phyloP scores from a whole-genome alignment of 2,113 vertebrate genomes.

The Sebastes fasciatus region DNA sequence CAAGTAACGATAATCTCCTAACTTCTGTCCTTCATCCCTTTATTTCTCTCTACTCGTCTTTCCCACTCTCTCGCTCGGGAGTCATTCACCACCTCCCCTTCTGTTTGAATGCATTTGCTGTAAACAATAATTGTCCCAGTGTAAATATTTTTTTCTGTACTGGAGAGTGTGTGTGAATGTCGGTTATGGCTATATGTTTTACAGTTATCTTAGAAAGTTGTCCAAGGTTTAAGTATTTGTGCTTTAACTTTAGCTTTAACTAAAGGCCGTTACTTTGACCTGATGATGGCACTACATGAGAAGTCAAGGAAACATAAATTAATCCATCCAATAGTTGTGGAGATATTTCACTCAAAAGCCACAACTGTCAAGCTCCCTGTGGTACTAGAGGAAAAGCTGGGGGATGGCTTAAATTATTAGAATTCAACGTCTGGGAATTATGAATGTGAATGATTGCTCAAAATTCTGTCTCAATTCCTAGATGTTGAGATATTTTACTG shows the following conservation, averaged over 20 bases:
- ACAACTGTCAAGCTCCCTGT: neutral
- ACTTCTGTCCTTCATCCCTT: conserved; percentile 8
- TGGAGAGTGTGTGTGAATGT: neutral
- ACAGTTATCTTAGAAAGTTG: neutral
- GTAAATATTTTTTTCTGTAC: conserved; percentile 22
- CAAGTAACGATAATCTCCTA: neutral
- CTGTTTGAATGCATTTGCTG: conserved; percentile 23
- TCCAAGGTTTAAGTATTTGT: neutral
- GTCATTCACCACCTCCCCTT: conserved; percentile 1
- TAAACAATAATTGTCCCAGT: conserved; percentile 30
- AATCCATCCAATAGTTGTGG: neutral
- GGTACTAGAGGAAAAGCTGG: neutral
- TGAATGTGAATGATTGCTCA: neutral
- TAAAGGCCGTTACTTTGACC: neutral
- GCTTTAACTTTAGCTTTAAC: neutral
- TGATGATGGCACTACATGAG: neutral
- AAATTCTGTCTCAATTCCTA: neutral
- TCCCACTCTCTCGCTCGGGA: neutral
- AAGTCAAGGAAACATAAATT: neutral
- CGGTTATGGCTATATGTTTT: conserved; percentile 14
- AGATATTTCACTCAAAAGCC: neutral
- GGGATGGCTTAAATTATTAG: neutral
- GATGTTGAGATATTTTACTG: neutral
- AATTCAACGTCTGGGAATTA: neutral
- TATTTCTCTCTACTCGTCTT: neutral